phyloP scores from a whole-genome alignment of 2,888 invertebrate genomes.

The Trichogramma evanescens region DNA sequence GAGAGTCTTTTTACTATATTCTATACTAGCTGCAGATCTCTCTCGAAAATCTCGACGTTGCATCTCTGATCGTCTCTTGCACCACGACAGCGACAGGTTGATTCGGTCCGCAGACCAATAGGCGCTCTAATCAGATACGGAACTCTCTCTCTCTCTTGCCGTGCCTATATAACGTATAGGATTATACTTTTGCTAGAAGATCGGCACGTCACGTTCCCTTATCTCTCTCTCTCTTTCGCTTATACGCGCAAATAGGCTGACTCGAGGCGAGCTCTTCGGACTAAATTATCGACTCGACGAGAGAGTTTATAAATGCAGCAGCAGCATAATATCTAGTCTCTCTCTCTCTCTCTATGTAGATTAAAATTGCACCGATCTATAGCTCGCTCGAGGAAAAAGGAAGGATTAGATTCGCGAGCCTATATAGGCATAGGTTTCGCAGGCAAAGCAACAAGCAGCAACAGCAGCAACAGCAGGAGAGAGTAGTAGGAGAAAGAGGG shows the following conservation, averaged over 20 bases:
- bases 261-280: constrained; percentile 6
- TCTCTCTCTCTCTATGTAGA: no score
- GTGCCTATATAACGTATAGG: neutral
- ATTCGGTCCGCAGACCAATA: neutral
- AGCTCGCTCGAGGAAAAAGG: neutral
- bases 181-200: neutral
- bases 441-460: neutral
- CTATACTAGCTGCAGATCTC: neutral
- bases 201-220: constrained; percentile 23
- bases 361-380: no score
- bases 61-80: neutral
- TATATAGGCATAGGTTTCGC: no score
- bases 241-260: neutral
- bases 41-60: neutral
- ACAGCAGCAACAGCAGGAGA: neutral
- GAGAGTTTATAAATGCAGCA: neutral
- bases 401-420: no score
- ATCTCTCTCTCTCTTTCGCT: constrained; percentile 13
- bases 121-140: neutral
- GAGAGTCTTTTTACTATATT: neutral
- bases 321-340: no score
- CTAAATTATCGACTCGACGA: constrained; percentile 24
- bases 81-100: no score
- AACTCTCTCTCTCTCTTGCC: neutral
- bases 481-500: neutral